Evolutionary conservation across 2,888 invertebrate species (phyloP).

Genomic region (Lycaena phlaeas): DNA sequence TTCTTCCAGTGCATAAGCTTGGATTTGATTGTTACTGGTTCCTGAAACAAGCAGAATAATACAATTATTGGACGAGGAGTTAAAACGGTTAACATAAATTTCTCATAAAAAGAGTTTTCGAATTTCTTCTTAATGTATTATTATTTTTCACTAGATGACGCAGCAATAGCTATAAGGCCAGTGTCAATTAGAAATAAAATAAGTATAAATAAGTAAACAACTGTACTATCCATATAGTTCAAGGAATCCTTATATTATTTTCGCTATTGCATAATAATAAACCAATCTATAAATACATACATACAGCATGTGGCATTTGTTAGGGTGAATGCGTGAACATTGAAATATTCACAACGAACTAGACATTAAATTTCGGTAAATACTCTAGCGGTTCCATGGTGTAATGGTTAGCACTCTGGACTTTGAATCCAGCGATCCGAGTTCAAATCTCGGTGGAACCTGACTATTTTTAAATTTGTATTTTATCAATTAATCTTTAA

Average conservation of each 20-base stretch:
- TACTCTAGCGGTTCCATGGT: slow-evolving; percentile 74
- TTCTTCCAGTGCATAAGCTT: slow-evolving; percentile 61
- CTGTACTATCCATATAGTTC: no score
- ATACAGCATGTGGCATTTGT: background rate
- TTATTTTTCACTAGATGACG: background rate
- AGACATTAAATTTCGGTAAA: background rate
- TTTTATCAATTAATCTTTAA: no score
- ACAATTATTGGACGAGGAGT: background rate
- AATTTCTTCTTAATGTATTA: background rate
- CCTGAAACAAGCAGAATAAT: slow-evolving; percentile 35
- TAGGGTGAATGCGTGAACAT: no score
- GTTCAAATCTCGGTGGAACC: slow-evolving; percentile 82
- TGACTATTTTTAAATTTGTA: background rate
- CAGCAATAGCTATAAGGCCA: background rate
- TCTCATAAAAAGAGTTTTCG: no score
- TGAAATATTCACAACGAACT: no score
- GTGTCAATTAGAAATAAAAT: no score
- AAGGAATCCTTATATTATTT: no score
- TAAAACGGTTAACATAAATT: background rate
- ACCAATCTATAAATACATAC: background rate
- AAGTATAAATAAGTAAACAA: no score
- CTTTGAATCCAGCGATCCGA: slow-evolving; percentile 87
- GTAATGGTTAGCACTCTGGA: slow-evolving; percentile 87
- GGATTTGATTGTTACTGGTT: slow-evolving; percentile 55
- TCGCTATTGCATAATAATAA: background rate